Base-by-base conservation (phyloP, 2,888 invertebrate species). In the Thecocarcelia acutangulata region DNA sequence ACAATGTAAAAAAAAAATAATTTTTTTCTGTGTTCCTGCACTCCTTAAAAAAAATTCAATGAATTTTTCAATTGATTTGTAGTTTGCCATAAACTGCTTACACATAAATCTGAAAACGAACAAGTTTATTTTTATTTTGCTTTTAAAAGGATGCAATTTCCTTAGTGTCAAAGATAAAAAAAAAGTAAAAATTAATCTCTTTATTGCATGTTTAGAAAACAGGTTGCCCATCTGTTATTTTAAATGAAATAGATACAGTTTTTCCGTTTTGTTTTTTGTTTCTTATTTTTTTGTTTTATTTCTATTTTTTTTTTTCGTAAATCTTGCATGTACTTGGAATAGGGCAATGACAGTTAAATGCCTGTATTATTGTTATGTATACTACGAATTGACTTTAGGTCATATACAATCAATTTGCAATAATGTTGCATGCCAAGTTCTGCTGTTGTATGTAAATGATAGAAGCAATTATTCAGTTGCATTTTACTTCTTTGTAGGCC, bases 361-460 rank as follows among this genome's bases (percentile, higher is more conserved):
- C 78, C 46, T 59, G 74, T 42, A 70, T 70, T 82, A 72, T 77
- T 69, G 63, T 74, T 56, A 66, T 48, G 4, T 46, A 44, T 24
- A 24, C 37, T 48, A 64, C 33, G 46, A 74, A 74, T 82, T 78
- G 69, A 74, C 82, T 82, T 59, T 54, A 48, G 82, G 70, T 74
- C 78, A 74, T 78, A 54, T 59, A 78, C 74, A 78, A 74, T 82
- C 82, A 82, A 82, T 82, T 82, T 82, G 44, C 74, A 13, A 64
- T 58, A 40, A 66, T 59, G 54, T 64, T 61, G 73, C 69, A 78
- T 82, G 82, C 82, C 82, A 82, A 82, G 63, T 69, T 74, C 17
- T 73, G 44, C 58, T 64, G n/a, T 59, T 37, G 63, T 66, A 70
- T 75, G 50, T 33, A 63, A 61, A 70, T 64, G 21, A 54, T 50